Evolutionary conservation across 1,140 invertebrate genomes (phyloP).

Genomic region (Wasmannia auropunctata): DNA sequence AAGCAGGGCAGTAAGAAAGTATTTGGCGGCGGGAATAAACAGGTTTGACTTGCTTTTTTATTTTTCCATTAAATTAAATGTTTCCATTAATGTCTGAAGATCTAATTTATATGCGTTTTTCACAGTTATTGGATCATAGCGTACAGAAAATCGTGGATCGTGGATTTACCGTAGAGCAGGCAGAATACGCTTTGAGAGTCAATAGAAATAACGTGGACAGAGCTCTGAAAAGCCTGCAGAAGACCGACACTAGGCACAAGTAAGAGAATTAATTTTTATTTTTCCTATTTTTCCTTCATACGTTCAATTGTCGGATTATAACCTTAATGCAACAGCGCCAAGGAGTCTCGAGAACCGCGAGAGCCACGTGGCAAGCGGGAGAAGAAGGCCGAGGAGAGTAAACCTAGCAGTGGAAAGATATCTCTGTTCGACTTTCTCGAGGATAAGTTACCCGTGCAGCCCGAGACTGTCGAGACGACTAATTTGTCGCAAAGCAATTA

Average conservation of each 20-base stretch:
- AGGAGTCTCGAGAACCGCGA: conserved; percentile 76
- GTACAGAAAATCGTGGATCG: conserved; percentile 93
- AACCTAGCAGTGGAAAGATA: conserved; percentile 92
- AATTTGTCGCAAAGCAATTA: conserved; percentile 68
- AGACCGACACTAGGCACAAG: conserved; percentile 81
- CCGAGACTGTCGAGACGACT: conserved; percentile 73
- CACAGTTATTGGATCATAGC: conserved; percentile 90
- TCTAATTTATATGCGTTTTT: conserved; percentile 50
- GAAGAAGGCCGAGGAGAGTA: conserved; percentile 88
- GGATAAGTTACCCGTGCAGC: conserved; percentile 90
- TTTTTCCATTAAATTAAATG: conserved; percentile 11
- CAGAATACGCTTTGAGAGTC: conserved; percentile 89
- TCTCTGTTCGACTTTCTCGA: conserved; percentile 95
- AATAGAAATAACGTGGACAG: conserved; percentile 91
- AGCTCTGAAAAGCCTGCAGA: conserved; percentile 90
- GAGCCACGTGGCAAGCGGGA: conserved; percentile 83
- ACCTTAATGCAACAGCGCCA: conserved; percentile 54
- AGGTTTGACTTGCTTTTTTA: conserved; percentile 83
- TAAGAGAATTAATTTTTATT: conserved; percentile 13
- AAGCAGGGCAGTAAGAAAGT: conserved; percentile 88
- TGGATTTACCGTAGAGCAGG: conserved; percentile 92
- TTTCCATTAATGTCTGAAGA: neutral
- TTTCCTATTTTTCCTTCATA: neutral
- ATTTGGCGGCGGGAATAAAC: conserved; percentile 90
- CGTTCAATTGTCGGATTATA: neutral